Evolutionary conservation across 2,888 invertebrate species (phyloP).

Genomic region (Plutella xylostella): DNA sequence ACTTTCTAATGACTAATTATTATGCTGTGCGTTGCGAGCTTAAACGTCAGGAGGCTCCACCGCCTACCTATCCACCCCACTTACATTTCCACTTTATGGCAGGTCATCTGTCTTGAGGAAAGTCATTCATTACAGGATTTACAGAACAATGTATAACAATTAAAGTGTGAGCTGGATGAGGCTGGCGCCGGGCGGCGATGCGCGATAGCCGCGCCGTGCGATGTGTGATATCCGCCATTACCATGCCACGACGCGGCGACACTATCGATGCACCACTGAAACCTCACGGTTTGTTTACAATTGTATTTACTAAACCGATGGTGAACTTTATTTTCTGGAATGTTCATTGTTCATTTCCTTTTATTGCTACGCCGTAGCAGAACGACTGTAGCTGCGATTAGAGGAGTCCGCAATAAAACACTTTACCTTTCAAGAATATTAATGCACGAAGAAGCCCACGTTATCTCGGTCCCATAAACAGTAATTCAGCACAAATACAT

Average conservation of each 20-base stretch:
- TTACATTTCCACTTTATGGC: slow-evolving; percentile 39
- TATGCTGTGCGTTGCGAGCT: slow-evolving; percentile 68
- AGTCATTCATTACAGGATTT: background rate
- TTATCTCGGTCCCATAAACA: background rate
- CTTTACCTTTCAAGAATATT: too few relatives aligned
- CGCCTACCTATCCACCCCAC: background rate
- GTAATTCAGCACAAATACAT: background rate
- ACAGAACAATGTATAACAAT: background rate
- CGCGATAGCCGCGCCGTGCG: slow-evolving; percentile 38
- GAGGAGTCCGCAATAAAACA: too few relatives aligned
- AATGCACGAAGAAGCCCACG: too few relatives aligned
- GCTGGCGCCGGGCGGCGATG: slow-evolving; percentile 32
- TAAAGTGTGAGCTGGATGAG: background rate
- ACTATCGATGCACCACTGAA: slow-evolving; percentile 5
- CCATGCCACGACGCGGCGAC: slow-evolving; percentile 31
- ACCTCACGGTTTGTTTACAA: slow-evolving; percentile 3
- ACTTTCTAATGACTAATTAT: slow-evolving; percentile 71
- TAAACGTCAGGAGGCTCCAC: slow-evolving; percentile 40
- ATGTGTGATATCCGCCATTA: slow-evolving; percentile 53
- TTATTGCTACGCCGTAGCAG: too few relatives aligned
- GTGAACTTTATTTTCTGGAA: too few relatives aligned
- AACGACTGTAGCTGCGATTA: too few relatives aligned
- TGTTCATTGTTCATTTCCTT: too few relatives aligned
- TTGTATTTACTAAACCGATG: background rate
- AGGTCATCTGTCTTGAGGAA: slow-evolving; percentile 33